Evolutionary conservation across 2,113 vertebrate species (phyloP).

Genomic region (Pituophis catenifer): DNA sequence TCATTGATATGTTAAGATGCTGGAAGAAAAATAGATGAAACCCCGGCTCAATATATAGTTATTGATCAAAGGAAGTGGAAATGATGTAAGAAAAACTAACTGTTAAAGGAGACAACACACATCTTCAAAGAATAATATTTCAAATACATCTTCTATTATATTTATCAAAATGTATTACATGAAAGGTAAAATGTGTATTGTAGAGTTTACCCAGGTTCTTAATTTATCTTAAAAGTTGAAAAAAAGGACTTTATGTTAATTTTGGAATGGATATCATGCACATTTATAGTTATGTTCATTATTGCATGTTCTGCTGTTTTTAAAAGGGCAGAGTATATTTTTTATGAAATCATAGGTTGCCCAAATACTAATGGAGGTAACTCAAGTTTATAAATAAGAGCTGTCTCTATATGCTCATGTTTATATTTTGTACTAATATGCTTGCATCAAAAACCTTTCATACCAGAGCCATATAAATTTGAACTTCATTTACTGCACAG

Average conservation of each 20-base stretch:
- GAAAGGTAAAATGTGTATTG: background rate
- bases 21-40: background rate
- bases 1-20: background rate
- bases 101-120: background rate
- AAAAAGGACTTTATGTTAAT: background rate
- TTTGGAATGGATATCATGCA: background rate
- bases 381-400: background rate
- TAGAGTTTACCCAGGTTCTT: background rate
- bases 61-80: background rate
- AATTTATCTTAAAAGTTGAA: background rate
- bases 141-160: background rate
- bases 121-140: background rate
- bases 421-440: background rate
- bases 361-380: background rate
- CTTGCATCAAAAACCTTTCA: background rate
- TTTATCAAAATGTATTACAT: background rate
- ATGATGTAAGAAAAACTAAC: background rate
- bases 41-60: background rate
- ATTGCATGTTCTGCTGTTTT: background rate
- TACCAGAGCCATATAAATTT: background rate
- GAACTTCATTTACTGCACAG: slow-evolving; percentile 24
- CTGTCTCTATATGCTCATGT: background rate
- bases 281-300: background rate
- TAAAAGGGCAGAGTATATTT: background rate
- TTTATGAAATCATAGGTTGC: background rate